A percentile compares a stretch with the other conserved stretches of the same genome.
phyloP scores from a whole-genome alignment of 2,113 vertebrate species.

The Kryptolebias marmoratus region DNA sequence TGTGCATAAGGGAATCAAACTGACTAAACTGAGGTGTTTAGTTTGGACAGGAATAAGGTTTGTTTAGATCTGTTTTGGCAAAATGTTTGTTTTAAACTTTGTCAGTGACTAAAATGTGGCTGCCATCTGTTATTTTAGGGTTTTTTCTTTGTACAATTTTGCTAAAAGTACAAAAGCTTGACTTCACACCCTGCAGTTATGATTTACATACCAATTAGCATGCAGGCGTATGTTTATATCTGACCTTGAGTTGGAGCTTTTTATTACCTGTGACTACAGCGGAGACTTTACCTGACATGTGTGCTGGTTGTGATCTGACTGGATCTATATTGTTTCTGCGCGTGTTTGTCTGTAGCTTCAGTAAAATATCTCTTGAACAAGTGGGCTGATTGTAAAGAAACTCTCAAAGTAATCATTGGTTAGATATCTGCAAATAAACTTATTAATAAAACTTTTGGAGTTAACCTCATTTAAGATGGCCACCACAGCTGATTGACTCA shows the following conservation, averaged over 20 bases:
- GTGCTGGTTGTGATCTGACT: not conserved
- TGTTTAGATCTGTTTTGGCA: not conserved
- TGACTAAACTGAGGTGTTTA: not conserved
- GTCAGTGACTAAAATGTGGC: not conserved
- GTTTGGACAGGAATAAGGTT: not conserved
- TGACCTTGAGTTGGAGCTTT: not conserved
- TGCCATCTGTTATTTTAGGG: not conserved
- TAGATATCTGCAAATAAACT: no score
- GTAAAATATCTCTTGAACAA: no score
- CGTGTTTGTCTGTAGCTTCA: no score
- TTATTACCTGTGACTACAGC: not conserved
- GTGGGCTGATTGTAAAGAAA: no score
- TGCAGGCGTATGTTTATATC: not conserved
- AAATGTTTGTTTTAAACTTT: not conserved
- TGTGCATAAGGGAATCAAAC: no score
- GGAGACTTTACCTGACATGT: no score
- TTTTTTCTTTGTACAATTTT: not conserved
- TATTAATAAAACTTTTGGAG: no score
- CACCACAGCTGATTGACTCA: no score
- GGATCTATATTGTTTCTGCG: no score
- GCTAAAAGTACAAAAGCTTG: not conserved
- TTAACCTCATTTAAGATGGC: no score
- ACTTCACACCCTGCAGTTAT: slow-evolving; percentile 1
- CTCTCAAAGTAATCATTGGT: no score
- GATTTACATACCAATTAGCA: slow-evolving; percentile 15